A percentile compares a stretch with the other conserved stretches of the same genome.
Evolutionary conservation across 2,888 invertebrate genomes (phyloP).

Genomic region (Andrena hattorfiana): DNA sequence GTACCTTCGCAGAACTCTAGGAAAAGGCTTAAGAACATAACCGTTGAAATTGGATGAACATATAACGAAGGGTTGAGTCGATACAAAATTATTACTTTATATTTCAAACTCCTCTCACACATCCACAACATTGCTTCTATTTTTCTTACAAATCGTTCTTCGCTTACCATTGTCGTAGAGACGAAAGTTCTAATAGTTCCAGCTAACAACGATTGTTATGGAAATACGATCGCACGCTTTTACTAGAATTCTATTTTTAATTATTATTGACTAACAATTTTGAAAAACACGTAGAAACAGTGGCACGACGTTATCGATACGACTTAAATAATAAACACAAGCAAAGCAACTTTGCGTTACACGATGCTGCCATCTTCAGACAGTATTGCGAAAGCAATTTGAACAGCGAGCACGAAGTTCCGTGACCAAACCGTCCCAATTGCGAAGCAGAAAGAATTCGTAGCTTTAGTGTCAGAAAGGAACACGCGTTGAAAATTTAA

Average conservation of each 20-base stretch:
- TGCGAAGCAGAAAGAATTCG: neutral
- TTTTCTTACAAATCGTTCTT: neutral
- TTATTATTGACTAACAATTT: neutral
- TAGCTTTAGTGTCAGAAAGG: too few species aligned
- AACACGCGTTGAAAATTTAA: too few species aligned
- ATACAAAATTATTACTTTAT: neutral
- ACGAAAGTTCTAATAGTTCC: neutral
- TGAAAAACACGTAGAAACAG: neutral
- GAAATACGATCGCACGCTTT: neutral
- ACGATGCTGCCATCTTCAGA: slow-evolving; percentile 27
- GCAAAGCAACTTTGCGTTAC: neutral
- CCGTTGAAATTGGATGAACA: neutral
- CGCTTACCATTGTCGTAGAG: slow-evolving; percentile 41
- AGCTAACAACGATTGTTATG: neutral
- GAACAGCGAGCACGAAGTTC: neutral
- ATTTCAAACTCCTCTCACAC: neutral
- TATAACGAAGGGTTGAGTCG: neutral
- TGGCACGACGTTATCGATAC: neutral
- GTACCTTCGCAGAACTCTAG: neutral
- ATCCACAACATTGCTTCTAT: neutral
- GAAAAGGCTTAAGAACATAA: slow-evolving; percentile 12
- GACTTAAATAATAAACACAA: neutral
- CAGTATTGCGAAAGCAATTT: neutral
- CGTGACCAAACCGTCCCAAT: neutral
- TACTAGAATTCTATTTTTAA: neutral